Evolutionary conservation across 2,888 invertebrate genomes (phyloP), one percentile per base, ranked within the genome.

Genomic region (Agrotis exclamationis): DNA sequence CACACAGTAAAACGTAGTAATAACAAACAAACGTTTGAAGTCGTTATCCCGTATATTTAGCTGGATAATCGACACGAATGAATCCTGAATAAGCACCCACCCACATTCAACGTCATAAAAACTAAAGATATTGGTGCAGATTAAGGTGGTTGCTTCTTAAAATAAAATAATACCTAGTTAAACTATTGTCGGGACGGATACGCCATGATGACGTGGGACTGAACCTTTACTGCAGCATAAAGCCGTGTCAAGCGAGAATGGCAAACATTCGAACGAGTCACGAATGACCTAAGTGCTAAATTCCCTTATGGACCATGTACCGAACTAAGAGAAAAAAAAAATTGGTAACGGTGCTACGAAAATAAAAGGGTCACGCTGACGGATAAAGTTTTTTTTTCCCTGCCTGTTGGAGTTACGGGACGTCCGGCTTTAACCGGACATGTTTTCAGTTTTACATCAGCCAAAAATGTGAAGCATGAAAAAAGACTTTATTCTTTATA

Each of bases 11-110:
- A 76, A 74, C 60, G 54, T 68, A 20, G 68, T 72, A 63, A 58
- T 79, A 76, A 80, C 74, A 82, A 82, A 80, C 80, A 78, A 79
- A 73, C 66, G 62, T 70, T 79, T 74, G 54, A 63, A 78, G 59
- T 75, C 62, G 71, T 73, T 74, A 79, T 60, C 59, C 58, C 63
- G 45, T 65, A 56, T 60, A 63, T 79, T 65, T 65, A 58, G 56
- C 58, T 54, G 22, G 56, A 65, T 80, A 57, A 76, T 56, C 44
- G 24, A 53, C 50, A 24, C 3, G 39, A 20, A 70, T 51, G 48
- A 62, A 62, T 60, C 59, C 47, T 60, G 20, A 45, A 48, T 66
- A 56, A 66, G 48, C 39, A 44, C 56, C 56, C 63, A 33, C 51
- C 56, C 28, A 68, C 33, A 68, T 68, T 66, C 22, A 28, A 59